phyloP scores from a whole-genome alignment of 2,888 invertebrate species.

The Epinotia demarniana region DNA sequence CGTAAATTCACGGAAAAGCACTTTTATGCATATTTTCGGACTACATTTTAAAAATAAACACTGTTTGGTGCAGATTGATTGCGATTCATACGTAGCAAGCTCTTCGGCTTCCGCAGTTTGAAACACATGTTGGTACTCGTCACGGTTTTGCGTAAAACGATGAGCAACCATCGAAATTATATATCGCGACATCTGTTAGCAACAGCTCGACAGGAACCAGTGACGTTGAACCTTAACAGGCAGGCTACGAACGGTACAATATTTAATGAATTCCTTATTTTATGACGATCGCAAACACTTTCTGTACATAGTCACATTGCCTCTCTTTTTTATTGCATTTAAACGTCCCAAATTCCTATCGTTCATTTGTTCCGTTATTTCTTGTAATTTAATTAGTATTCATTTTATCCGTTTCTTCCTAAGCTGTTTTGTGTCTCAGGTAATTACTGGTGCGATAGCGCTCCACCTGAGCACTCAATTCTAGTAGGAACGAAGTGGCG shows the following conservation, averaged over 20 bases:
- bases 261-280: conserved; percentile 29
- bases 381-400: background rate
- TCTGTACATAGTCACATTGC: conserved; percentile 22
- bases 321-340: conserved; percentile 24
- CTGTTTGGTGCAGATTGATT: too few species aligned
- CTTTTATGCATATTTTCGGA: too few species aligned
- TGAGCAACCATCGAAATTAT: too few species aligned
- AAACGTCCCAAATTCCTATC: conserved; percentile 20
- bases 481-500: background rate
- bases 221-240: too few species aligned
- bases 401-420: background rate
- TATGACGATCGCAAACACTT: conserved; percentile 30
- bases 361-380: conserved; percentile 8
- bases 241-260: conserved; percentile 21
- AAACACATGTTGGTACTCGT: too few species aligned
- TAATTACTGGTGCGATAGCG: background rate
- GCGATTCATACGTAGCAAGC: too few species aligned
- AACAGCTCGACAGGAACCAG: too few species aligned
- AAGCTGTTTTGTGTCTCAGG: background rate
- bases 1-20: too few species aligned
- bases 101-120: too few species aligned
- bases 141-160: too few species aligned
- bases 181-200: too few species aligned
- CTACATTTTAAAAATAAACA: too few species aligned
- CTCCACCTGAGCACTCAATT: conserved; percentile 20